A percentile compares a stretch with the other conserved stretches of the same genome.
Conservation (phyloP, 2,888 invertebrate genomes). For the Ophraella communa region DNA sequence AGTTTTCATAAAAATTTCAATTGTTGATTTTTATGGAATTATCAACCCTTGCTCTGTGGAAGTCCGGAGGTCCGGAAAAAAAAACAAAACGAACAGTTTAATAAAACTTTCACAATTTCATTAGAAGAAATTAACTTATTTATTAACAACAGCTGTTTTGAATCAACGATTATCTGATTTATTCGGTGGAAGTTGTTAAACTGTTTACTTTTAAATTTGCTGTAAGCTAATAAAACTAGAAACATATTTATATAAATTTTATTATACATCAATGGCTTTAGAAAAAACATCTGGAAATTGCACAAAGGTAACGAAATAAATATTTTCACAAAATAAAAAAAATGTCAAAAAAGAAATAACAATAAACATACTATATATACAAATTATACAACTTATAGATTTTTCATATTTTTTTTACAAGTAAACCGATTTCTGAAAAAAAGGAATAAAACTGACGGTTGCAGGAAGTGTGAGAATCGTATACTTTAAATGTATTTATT, state of each 20-base stretch:
- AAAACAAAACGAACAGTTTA: no score
- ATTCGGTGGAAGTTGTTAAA: no score
- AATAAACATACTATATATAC: slow-evolving; percentile 38
- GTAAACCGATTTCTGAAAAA: not conserved
- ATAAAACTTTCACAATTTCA: no score
- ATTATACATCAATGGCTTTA: slow-evolving; percentile 47
- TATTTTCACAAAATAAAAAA: slow-evolving; percentile 36
- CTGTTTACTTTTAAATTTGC: not conserved
- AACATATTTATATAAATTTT: slow-evolving; percentile 36
- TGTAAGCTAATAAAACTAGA: not conserved
- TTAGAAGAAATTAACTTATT: no score
- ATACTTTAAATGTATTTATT: slow-evolving; percentile 43
- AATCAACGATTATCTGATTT: no score
- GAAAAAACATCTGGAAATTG: slow-evolving; percentile 30
- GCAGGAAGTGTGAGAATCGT: slow-evolving; percentile 43
- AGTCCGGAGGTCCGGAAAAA: no score
- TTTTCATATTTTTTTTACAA: not conserved
- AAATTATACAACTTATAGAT: slow-evolving; percentile 30
- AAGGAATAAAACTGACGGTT: not conserved
- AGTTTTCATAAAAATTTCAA: no score
- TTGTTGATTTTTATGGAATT: no score
- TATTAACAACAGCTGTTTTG: no score
- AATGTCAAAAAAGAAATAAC: slow-evolving; percentile 33
- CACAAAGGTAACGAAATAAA: slow-evolving; percentile 42
- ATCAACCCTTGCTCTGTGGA: no score